Evolutionary conservation across 2,888 invertebrate genomes (phyloP), one percentile per base, ranked within the genome.

Genomic region (Tinea semifulvella): DNA sequence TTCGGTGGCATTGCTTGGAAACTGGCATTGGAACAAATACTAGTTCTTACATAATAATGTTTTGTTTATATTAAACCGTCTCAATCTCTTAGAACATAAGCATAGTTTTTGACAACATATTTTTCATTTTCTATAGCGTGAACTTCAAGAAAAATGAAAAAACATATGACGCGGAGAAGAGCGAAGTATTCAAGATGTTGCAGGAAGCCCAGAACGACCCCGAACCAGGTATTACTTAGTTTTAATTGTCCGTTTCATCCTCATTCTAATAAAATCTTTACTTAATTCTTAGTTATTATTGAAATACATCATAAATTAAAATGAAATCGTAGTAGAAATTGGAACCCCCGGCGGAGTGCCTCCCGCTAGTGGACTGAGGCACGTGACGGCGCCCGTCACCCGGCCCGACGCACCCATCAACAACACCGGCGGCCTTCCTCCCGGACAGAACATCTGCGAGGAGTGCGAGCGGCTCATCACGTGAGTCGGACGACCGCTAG

Each of bases 381-480:
- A 90, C 75, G 91, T 93, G 58, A 75, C 82, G 55, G 91, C 92
- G 53, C 92, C 93, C 50, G 85, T 89, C 71, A 81, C 86, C 62
- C 72, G 84, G 55, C 86, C 88, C 58, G 75, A 82, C 57, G 75
- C 76, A 48, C 85, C 85, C 54, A 61, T 84, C 66, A 85, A 87
- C 71, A 82, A 86, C 65, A 87, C 86, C 56, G 87, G 86, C 58
- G 90, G 89, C 64, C 84, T 93, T 58, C 90, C 91, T 57, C 87
- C 92, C 56, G 91, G 92, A 63, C 94, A 94, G 82, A 95, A 94
- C 83, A 91, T 95, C 77, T 98, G 98, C 85, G 92, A 92, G 57
- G 96, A 96, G 68, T 98, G 98, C 85, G 96, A 96, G 76, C 89
- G 96, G 65, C 89, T 96, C 65, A 96, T 98, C 82, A 93, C 95